These are phyloP conservation scores for Lucinisca nassula DNA, from an alignment of 2,888 invertebrate genomes.

Conservation along the genomic window DNA sequence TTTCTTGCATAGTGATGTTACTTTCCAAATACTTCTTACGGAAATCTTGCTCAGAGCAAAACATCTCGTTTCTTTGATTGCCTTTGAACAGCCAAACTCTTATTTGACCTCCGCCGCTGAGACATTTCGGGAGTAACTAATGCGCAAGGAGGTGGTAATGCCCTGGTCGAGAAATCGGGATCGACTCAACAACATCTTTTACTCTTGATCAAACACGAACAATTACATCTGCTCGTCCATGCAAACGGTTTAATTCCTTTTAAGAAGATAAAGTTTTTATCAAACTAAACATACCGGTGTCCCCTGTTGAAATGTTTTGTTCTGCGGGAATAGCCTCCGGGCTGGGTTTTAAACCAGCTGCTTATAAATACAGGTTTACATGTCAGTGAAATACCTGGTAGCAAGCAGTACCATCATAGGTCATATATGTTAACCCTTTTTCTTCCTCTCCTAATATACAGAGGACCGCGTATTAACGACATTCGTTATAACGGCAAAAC, in stretches of 20 bases:
- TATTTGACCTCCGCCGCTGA: background rate
- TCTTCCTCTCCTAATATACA: too few relatives aligned
- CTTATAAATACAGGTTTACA: background rate
- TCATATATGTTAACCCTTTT: too few relatives aligned
- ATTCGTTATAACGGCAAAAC: too few relatives aligned
- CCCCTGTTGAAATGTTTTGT: conserved; percentile 16
- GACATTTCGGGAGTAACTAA: conserved; percentile 52
- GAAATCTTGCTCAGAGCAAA: conserved; percentile 1
- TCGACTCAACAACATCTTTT: conserved; percentile 29
- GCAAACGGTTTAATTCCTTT: conserved; percentile 13
- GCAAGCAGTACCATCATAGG: too few relatives aligned
- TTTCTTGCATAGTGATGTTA: background rate
- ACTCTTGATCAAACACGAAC: conserved; percentile 52
- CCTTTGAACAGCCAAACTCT: background rate
- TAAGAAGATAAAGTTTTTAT: conserved; percentile 67
- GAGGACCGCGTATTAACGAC: too few relatives aligned
- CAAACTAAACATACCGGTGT: conserved; percentile 40
- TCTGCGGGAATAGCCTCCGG: background rate
- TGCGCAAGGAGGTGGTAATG: conserved; percentile 51
- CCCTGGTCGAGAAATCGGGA: background rate
- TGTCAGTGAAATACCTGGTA: background rate
- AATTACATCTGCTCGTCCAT: conserved; percentile 27
- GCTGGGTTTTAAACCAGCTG: conserved; percentile 8
- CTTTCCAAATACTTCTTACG: background rate
- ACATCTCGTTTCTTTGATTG: background rate